Percentiles rank a stretch among this genome's conserved stretches.
phyloP scores from a whole-genome alignment of 2,113 vertebrate species.

The Chrysemys picta region DNA sequence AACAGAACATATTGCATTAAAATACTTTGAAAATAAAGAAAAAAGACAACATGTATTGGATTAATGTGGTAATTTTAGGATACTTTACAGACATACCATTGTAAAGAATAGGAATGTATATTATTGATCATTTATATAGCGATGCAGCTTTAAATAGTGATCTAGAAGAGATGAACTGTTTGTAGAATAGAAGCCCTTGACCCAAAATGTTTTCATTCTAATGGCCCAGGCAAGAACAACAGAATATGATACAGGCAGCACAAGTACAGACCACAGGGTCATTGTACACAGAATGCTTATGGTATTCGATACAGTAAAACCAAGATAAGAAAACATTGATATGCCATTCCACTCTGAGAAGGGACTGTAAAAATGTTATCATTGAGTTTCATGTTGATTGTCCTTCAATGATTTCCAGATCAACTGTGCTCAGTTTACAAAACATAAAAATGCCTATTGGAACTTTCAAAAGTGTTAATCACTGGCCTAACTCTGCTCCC shows the following conservation, averaged over 20 bases:
- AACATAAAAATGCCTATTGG: background rate
- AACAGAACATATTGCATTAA: background rate
- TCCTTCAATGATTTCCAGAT: background rate
- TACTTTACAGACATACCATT: background rate
- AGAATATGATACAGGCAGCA: background rate
- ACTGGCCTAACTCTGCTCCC: accelerated
- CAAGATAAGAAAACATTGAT: background rate
- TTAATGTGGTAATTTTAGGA: background rate
- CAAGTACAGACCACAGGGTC: background rate
- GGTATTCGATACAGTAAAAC: background rate
- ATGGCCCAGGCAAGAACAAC: background rate
- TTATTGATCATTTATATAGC: background rate
- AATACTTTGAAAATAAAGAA: background rate
- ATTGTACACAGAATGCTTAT: background rate
- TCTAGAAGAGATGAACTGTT: background rate
- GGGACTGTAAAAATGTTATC: background rate
- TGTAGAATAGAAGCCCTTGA: background rate
- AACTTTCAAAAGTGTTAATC: no score
- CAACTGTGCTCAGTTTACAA: background rate
- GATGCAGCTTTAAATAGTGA: background rate
- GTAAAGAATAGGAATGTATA: background rate
- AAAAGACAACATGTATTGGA: background rate
- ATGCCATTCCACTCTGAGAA: background rate
- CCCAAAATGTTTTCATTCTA: background rate
- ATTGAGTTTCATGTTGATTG: background rate